Conservation (phyloP, 1,140 invertebrate species). For the Dryas iulia region DNA sequence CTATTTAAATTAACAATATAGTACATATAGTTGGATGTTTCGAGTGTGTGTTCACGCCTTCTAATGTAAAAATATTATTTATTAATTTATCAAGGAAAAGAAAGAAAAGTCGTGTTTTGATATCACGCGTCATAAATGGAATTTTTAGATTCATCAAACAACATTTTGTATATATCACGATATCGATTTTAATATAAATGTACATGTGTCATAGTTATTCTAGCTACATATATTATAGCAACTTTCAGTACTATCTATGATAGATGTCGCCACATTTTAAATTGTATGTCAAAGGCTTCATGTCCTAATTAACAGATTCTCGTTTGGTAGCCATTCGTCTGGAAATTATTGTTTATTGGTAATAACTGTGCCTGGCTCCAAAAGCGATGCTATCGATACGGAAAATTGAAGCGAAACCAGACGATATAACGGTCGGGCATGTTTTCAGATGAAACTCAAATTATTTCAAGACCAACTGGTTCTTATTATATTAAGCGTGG, state of each 20-base stretch:
- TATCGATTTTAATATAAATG: no score
- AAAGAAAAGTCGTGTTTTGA: no score
- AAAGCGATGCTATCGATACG: constrained; percentile 50
- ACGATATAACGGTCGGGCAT: constrained; percentile 38
- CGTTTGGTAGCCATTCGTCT: constrained; percentile 51
- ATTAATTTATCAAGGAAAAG: no score
- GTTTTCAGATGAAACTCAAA: constrained; percentile 38
- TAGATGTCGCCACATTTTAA: constrained; percentile 63
- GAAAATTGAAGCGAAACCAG: constrained; percentile 75
- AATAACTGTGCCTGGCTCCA: constrained; percentile 52
- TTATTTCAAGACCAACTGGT: neutral
- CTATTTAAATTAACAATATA: no score
- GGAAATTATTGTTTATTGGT: constrained; percentile 79
- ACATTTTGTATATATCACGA: no score
- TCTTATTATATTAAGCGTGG: neutral
- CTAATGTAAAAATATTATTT: no score
- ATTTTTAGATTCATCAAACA: no score
- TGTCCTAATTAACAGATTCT: constrained; percentile 75
- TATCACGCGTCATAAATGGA: no score
- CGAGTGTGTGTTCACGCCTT: no score
- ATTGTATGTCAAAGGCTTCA: constrained; percentile 69
- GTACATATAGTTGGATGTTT: no score
- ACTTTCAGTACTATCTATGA: neutral
- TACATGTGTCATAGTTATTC: no score
- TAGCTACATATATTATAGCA: no score